These are phyloP conservation scores for Adrianichthys oophorus DNA, from an alignment of 2,797 vertebrate genomes.

Conservation along the genomic window DNA sequence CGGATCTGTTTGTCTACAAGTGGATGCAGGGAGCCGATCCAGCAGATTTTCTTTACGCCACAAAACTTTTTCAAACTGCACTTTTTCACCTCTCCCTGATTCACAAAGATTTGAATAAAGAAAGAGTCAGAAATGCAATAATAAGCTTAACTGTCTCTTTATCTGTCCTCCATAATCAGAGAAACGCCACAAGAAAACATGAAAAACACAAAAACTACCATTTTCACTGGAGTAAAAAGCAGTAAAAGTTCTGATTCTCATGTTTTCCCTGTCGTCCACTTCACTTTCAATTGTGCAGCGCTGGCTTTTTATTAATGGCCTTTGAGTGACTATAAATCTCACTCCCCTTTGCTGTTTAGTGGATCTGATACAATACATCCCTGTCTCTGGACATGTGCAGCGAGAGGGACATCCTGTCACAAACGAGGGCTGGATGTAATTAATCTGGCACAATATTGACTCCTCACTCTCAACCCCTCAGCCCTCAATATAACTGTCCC, in stretches of 20 bases:
- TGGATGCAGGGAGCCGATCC: too few relatives aligned
- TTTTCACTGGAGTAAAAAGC: not conserved
- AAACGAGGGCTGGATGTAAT: slow-evolving; percentile 68
- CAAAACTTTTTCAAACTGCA: too few relatives aligned
- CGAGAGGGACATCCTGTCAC: slow-evolving; percentile 54
- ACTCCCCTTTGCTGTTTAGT: slow-evolving; percentile 31
- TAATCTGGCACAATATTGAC: slow-evolving; percentile 79
- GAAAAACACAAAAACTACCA: too few relatives aligned
- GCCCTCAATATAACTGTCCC: slow-evolving; percentile 73
- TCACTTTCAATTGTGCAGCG: slow-evolving; percentile 57
- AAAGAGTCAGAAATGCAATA: too few relatives aligned
- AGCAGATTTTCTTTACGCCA: too few relatives aligned
- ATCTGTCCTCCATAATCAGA: too few relatives aligned
- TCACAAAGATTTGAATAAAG: too few relatives aligned
- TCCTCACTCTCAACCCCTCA: slow-evolving; percentile 66
- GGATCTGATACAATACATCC: slow-evolving; percentile 55
- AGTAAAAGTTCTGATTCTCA: slow-evolving; percentile 28
- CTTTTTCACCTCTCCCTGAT: too few relatives aligned
- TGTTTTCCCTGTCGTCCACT: slow-evolving; percentile 59
- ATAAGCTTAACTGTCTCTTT: too few relatives aligned
- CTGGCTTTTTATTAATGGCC: slow-evolving; percentile 67
- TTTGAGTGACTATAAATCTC: slow-evolving; percentile 66
- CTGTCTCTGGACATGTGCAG: slow-evolving; percentile 53
- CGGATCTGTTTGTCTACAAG: too few relatives aligned
- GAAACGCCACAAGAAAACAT: too few relatives aligned